Evolutionary conservation across 1,140 invertebrate species (phyloP).

Genomic region (Nasonia giraulti): DNA sequence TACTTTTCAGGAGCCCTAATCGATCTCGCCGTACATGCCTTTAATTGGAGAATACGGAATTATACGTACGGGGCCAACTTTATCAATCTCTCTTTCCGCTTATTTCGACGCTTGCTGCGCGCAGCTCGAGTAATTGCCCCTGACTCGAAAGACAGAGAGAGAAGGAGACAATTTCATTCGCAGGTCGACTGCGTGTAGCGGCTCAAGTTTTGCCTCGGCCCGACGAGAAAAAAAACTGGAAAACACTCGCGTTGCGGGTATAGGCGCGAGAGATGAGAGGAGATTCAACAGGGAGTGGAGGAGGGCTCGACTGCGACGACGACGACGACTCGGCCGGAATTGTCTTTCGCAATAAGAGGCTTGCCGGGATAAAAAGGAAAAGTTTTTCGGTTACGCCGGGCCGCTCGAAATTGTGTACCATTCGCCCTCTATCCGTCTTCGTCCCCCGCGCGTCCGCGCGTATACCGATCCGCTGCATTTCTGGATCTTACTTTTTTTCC

Average conservation of each 20-base stretch:
- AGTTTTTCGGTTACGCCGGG: conserved; percentile 51
- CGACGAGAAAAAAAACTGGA: background rate
- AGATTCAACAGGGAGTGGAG: background rate
- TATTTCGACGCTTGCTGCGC: too few species aligned
- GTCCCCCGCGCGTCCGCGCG: background rate
- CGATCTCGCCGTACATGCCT: background rate
- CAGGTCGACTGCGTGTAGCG: too few species aligned
- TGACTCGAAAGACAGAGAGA: background rate
- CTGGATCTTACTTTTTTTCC: conserved; percentile 4
- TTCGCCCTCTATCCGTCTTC: conserved; percentile 24
- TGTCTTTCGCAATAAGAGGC: conserved; percentile 56
- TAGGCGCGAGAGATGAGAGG: conserved; percentile 25
- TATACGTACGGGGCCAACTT: too few species aligned
- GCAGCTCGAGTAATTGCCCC: conserved; percentile 3
- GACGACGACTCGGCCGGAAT: conserved; percentile 40
- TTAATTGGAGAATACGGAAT: background rate
- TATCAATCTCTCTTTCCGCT: too few species aligned
- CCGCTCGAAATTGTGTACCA: conserved; percentile 35
- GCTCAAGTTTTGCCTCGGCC: conserved; percentile 24
- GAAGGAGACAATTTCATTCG: conserved; percentile 31
- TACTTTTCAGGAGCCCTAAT: background rate
- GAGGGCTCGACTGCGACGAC: background rate
- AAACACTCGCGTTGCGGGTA: background rate
- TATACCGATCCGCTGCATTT: background rate
- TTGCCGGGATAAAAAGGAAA: conserved; percentile 54